Conservation (phyloP, 2,113 vertebrate species). For the Xiphophorus couchianus region DNA sequence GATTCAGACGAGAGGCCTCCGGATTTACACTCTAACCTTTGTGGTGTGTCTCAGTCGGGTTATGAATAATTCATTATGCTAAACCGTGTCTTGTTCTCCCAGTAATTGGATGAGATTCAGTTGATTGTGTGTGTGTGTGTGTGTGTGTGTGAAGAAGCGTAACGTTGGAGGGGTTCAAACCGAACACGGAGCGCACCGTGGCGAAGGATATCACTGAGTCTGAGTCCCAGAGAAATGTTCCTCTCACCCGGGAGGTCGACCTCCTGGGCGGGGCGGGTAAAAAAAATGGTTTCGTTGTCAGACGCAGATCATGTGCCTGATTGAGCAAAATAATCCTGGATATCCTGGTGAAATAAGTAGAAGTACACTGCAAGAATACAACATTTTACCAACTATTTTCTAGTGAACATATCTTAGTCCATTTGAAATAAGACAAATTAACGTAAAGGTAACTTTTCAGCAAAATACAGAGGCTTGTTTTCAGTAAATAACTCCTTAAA, state of each 20-base stretch:
- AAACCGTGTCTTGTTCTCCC: constrained; percentile 26
- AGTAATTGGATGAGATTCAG: constrained; percentile 27
- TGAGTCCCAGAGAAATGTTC: neutral
- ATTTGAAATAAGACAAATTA: too few species aligned
- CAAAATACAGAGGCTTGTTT: too few species aligned
- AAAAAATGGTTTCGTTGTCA: constrained; percentile 1
- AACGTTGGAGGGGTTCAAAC: constrained; percentile 1
- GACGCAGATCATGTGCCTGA: neutral
- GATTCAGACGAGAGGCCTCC: constrained; percentile 40
- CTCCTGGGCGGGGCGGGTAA: neutral
- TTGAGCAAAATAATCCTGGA: neutral
- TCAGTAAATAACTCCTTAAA: too few species aligned
- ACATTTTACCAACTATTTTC: too few species aligned
- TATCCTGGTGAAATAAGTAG: too few species aligned
- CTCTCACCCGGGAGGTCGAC: constrained; percentile 16
- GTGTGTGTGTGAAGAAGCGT: neutral
- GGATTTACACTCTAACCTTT: constrained; percentile 51
- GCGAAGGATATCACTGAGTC: neutral
- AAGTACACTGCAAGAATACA: too few species aligned
- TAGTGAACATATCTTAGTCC: too few species aligned
- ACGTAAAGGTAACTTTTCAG: too few species aligned
- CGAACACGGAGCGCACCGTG: neutral
- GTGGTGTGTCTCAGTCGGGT: constrained; percentile 24
- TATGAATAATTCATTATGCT: constrained; percentile 59
- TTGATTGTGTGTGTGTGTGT: neutral